These are phyloP conservation scores for Microplitis mediator DNA, from an alignment of 1,140 invertebrate species.

Conservation along the genomic window DNA sequence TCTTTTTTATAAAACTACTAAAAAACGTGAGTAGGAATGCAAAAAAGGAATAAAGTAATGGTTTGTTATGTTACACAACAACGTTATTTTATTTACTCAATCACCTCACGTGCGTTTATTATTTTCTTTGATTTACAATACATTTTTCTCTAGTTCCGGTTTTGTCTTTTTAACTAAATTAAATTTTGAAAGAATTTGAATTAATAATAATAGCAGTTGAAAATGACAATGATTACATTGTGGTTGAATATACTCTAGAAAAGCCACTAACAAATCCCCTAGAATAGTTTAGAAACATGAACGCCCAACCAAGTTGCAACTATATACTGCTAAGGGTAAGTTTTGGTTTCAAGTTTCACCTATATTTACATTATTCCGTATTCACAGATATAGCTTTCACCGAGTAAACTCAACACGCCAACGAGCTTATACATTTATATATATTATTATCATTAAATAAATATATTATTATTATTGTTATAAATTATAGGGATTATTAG, in stretches of 20 bases:
- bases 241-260: background rate
- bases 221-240: background rate
- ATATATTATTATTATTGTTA: too few species aligned
- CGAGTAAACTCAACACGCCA: constrained; percentile 8
- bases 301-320: background rate
- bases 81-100: background rate
- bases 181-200: too few species aligned
- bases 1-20: too few species aligned
- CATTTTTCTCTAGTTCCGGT: background rate
- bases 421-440: constrained; percentile 3
- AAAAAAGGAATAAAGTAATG: too few species aligned
- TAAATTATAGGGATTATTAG: background rate
- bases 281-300: constrained; percentile 11
- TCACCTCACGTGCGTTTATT: background rate
- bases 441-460: too few species aligned
- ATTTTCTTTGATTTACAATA: background rate
- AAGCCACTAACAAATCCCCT: background rate
- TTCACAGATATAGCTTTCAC: constrained; percentile 16
- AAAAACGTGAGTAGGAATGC: too few species aligned
- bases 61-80: too few species aligned
- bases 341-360: constrained; percentile 23
- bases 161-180: too few species aligned
- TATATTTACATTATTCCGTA: constrained; percentile 31
- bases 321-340: background rate
- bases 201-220: background rate